A percentile compares a stretch with the other conserved stretches of the same genome.
Conservation (phyloP, 2,888 invertebrate genomes). For the Lysandra coridon region DNA sequence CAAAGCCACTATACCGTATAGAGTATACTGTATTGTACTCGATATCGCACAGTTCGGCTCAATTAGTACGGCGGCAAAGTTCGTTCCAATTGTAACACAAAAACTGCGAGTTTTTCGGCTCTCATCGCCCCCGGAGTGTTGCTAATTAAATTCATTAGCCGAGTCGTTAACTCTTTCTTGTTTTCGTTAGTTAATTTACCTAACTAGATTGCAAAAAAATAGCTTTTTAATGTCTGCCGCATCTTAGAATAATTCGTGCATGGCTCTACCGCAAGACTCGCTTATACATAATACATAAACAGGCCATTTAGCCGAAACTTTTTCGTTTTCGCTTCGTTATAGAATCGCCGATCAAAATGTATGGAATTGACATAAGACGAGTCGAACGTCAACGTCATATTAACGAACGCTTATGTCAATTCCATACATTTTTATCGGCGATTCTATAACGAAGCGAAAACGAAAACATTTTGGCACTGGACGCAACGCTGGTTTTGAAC, state of each 20-base stretch:
- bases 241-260: background rate
- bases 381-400: too few relatives aligned
- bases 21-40: background rate
- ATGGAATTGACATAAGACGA: too few relatives aligned
- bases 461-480: too few relatives aligned
- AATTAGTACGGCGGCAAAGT: background rate
- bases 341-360: too few relatives aligned
- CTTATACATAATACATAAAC: too few relatives aligned
- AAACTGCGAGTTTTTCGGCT: background rate
- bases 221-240: background rate
- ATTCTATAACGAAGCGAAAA: too few relatives aligned
- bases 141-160: conserved; percentile 10
- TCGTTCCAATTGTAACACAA: background rate
- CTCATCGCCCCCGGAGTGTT: background rate
- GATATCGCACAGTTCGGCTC: background rate
- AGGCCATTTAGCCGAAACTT: too few relatives aligned
- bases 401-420: too few relatives aligned
- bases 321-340: too few relatives aligned
- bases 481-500: too few relatives aligned
- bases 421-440: too few relatives aligned
- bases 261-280: background rate
- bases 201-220: background rate
- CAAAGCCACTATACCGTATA: background rate
- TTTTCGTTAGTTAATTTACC: background rate
- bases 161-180: background rate